phyloP scores from a whole-genome alignment of 2,888 invertebrate species.

The Chorisops tibialis region DNA sequence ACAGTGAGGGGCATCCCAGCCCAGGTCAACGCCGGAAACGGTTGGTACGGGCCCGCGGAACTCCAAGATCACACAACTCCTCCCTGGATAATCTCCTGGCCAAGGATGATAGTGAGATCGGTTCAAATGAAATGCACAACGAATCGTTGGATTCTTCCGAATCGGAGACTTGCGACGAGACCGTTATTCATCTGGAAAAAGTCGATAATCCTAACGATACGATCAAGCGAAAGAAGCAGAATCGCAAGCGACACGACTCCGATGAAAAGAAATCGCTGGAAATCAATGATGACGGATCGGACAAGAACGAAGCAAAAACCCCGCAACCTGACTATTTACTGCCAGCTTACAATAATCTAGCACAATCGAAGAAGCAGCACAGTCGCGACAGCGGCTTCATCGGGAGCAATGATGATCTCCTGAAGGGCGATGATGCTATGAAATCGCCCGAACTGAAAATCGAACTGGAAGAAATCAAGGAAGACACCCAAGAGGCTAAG shows the following conservation, averaged over 20 bases:
- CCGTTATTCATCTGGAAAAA: conserved; percentile 65
- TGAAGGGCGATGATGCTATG: conserved; percentile 56
- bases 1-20: conserved; percentile 84
- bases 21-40: conserved; percentile 81
- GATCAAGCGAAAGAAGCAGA: conserved; percentile 77
- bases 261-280: conserved; percentile 61
- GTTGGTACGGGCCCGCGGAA: conserved; percentile 76
- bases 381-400: conserved; percentile 86
- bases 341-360: conserved; percentile 57
- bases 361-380: conserved; percentile 71
- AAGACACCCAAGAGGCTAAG: conserved; percentile 54
- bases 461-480: conserved; percentile 60
- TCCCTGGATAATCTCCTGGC: conserved; percentile 75
- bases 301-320: conserved; percentile 55
- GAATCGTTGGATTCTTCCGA: conserved; percentile 64
- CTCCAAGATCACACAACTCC: conserved; percentile 77
- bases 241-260: conserved; percentile 61
- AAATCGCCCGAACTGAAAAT: conserved; percentile 39
- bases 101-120: conserved; percentile 56
- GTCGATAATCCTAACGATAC: conserved; percentile 76
- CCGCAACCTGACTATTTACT: conserved; percentile 64
- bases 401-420: conserved; percentile 81
- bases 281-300: conserved; percentile 60
- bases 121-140: conserved; percentile 54
- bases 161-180: conserved; percentile 67